Evolutionary conservation across 37 sponge, comb jelly and placozoan species (phyloP).

Genomic region (Spongilla lacustris): DNA sequence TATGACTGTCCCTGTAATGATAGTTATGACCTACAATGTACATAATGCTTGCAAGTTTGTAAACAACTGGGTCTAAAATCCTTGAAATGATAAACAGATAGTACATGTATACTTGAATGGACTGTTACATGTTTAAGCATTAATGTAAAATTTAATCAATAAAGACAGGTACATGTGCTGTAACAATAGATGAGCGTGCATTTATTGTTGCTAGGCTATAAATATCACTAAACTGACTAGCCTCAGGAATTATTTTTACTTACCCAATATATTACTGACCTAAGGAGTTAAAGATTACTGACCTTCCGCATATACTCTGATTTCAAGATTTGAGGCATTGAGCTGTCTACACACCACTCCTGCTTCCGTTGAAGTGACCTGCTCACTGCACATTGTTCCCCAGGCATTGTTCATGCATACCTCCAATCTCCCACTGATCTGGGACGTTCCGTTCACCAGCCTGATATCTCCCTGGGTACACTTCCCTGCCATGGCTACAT

Average conservation of each 20-base stretch:
- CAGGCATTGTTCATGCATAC: slow-evolving; percentile 64
- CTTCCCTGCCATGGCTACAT: background rate
- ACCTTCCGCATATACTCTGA: background rate
- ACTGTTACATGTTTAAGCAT: no score
- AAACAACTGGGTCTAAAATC: no score
- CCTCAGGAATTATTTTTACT: no score
- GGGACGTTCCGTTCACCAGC: slow-evolving; percentile 15
- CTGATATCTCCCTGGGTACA: slow-evolving; percentile 38
- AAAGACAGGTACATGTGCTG: no score
- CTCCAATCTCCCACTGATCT: slow-evolving; percentile 42
- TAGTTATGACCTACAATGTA: background rate
- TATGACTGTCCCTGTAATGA: background rate
- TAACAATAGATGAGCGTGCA: no score
- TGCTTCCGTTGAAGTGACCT: slow-evolving; percentile 32
- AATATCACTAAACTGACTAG: no score
- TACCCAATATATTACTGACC: no score
- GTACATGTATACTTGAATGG: no score
- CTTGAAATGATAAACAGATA: no score
- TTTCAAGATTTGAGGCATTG: background rate
- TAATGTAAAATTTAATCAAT: no score
- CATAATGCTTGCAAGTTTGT: no score
- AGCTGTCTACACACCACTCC: slow-evolving; percentile 26
- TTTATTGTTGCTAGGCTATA: no score
- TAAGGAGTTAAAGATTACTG: background rate
- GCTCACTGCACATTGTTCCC: slow-evolving; percentile 49